These are phyloP conservation scores for Atethmia centrago DNA, from an alignment of 2,888 invertebrate genomes.

Conservation along the genomic window DNA sequence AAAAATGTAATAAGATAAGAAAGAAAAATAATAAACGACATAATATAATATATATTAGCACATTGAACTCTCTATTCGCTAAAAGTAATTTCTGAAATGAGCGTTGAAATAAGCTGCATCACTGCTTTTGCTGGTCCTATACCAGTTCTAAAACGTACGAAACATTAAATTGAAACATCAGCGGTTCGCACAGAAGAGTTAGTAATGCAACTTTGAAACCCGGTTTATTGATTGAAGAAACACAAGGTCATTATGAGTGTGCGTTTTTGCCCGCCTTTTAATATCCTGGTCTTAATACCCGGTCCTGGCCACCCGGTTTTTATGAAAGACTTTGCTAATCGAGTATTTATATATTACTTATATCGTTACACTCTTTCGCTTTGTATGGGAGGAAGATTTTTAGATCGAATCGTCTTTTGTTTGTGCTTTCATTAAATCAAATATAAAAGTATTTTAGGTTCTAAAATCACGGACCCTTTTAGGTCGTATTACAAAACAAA, in stretches of 20 bases:
- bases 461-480: too few relatives aligned
- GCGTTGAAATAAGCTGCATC: not conserved
- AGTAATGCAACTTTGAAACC: slow-evolving; percentile 8
- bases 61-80: too few relatives aligned
- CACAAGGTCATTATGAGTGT: slow-evolving; percentile 58
- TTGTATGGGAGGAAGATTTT: slow-evolving; percentile 1
- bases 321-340: slow-evolving; percentile 52
- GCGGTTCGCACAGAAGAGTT: not conserved
- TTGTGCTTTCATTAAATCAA: slow-evolving; percentile 11
- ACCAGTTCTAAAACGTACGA: not conserved
- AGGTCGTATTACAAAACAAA: too few relatives aligned
- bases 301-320: slow-evolving; percentile 35
- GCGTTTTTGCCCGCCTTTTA: slow-evolving; percentile 60
- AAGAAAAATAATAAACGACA: too few relatives aligned
- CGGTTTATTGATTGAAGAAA: slow-evolving; percentile 61
- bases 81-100: too few relatives aligned
- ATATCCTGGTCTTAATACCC: slow-evolving; percentile 61
- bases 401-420: slow-evolving; percentile 10
- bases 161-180: slow-evolving; percentile 31
- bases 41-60: too few relatives aligned
- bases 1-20: too few relatives aligned
- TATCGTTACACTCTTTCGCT: slow-evolving; percentile 9
- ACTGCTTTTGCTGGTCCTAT: not conserved
- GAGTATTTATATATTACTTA: slow-evolving; percentile 45
- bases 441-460: too few relatives aligned